Percentiles rank a stretch among this genome's conserved stretches.
These are phyloP conservation scores for Lomographa bimaculata DNA, from an alignment of 2,888 invertebrate genomes.

Conservation along the genomic window DNA sequence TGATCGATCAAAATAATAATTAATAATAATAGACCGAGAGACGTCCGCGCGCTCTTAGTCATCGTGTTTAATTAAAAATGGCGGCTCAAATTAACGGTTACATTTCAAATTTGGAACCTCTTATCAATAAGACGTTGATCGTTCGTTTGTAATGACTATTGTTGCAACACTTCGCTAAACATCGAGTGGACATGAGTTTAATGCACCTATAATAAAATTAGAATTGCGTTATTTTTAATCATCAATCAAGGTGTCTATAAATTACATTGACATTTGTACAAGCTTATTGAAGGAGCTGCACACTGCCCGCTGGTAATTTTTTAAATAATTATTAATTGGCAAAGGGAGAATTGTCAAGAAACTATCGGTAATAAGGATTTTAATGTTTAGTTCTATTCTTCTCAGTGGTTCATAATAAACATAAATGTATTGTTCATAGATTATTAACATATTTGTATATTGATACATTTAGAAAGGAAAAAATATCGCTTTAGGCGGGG, in stretches of 20 bases:
- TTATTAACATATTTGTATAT: no score
- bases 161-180: slow-evolving; percentile 37
- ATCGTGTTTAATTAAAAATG: slow-evolving; percentile 82
- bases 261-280: slow-evolving; percentile 37
- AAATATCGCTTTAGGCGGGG: no score
- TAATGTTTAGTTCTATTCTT: no score
- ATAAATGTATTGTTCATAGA: no score
- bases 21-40: slow-evolving; percentile 78
- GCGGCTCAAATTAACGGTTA: slow-evolving; percentile 73
- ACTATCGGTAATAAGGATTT: no score
- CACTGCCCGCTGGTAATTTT: no score
- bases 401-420: no score
- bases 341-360: no score
- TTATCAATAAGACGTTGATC: slow-evolving; percentile 57
- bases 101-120: slow-evolving; percentile 61
- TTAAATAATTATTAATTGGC: no score
- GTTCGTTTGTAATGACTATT: slow-evolving; percentile 40
- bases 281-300: slow-evolving; percentile 29
- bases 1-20: slow-evolving; percentile 83
- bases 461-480: no score
- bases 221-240: slow-evolving; percentile 57
- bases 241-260: slow-evolving; percentile 53
- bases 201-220: slow-evolving; percentile 42
- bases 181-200: slow-evolving; percentile 32
- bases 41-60: slow-evolving; percentile 76